Evolutionary conservation across 2,888 invertebrate species (phyloP).

Genomic region (Monochamus alternatus): DNA sequence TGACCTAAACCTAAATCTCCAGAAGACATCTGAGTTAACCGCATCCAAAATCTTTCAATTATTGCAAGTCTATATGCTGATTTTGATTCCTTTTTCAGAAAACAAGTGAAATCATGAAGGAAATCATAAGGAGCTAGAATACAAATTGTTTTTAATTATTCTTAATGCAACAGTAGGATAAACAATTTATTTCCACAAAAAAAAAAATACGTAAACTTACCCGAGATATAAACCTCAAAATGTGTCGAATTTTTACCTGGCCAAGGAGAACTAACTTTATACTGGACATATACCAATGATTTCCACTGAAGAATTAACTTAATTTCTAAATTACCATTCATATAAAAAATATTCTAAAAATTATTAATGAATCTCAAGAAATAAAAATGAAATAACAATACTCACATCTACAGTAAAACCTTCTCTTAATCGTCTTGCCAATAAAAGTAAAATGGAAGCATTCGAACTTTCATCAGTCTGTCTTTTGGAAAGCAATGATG

Average conservation of each 20-base stretch:
- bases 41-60: conserved; percentile 78
- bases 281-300: conserved; percentile 81
- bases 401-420: conserved; percentile 80
- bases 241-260: conserved; percentile 70
- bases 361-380: conserved; percentile 38
- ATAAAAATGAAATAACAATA: conserved; percentile 25
- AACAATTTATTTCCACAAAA: not conserved
- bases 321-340: conserved; percentile 76
- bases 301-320: conserved; percentile 82
- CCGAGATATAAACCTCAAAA: conserved; percentile 68
- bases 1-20: conserved; percentile 78
- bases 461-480: conserved; percentile 79
- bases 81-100: conserved; percentile 76
- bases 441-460: conserved; percentile 76
- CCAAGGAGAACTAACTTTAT: conserved; percentile 76
- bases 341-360: conserved; percentile 72
- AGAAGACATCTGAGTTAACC: conserved; percentile 77
- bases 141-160: not conserved
- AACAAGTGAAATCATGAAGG: conserved; percentile 81
- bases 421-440: conserved; percentile 83
- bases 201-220: conserved; percentile 53
- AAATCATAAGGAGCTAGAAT: conserved; percentile 80
- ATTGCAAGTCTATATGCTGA: conserved; percentile 79
- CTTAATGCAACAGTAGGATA: not conserved
- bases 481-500: conserved; percentile 75